A percentile compares a stretch with the other conserved stretches of the same genome.
phyloP scores from a whole-genome alignment of 1,140 invertebrate genomes.

The Mercenaria mercenaria region DNA sequence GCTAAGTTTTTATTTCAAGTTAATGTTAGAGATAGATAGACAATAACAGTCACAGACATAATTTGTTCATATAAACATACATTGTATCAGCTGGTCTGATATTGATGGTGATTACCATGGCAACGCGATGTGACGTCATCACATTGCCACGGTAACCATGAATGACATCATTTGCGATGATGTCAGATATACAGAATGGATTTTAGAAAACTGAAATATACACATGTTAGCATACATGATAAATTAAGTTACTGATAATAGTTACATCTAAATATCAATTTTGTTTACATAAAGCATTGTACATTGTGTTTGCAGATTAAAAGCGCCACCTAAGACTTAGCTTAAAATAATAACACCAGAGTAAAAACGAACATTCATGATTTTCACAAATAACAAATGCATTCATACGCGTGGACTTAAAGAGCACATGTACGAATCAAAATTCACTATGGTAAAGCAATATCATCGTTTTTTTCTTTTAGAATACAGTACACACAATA shows the following conservation, averaged over 20 bases:
- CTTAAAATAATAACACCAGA: constrained; percentile 55
- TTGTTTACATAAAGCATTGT: constrained; percentile 35
- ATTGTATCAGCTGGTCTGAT: constrained; percentile 60
- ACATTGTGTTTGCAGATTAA: constrained; percentile 17
- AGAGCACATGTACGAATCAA: constrained; percentile 2
- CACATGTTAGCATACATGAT: constrained; percentile 60
- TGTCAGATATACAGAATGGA: constrained; percentile 60
- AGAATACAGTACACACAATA: constrained; percentile 30
- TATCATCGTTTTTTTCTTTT: background rate
- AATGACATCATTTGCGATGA: constrained; percentile 67
- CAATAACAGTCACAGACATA: constrained; percentile 65
- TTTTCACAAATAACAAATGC: constrained; percentile 33
- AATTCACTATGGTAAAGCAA: constrained; percentile 11
- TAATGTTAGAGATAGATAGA: constrained; percentile 69
- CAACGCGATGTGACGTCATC: constrained; percentile 30
- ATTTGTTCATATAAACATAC: constrained; percentile 68
- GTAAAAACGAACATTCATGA: constrained; percentile 42
- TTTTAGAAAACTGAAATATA: constrained; percentile 38
- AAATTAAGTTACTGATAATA: constrained; percentile 55
- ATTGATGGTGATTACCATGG: constrained; percentile 58
- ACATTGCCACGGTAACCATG: constrained; percentile 50
- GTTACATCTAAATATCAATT: constrained; percentile 49
- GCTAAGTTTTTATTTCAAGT: constrained; percentile 70
- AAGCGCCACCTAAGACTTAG: constrained; percentile 53
- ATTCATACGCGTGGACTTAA: constrained; percentile 37